Base-by-base conservation (phyloP, 2,888 invertebrate species). In the Thalpophila matura region DNA sequence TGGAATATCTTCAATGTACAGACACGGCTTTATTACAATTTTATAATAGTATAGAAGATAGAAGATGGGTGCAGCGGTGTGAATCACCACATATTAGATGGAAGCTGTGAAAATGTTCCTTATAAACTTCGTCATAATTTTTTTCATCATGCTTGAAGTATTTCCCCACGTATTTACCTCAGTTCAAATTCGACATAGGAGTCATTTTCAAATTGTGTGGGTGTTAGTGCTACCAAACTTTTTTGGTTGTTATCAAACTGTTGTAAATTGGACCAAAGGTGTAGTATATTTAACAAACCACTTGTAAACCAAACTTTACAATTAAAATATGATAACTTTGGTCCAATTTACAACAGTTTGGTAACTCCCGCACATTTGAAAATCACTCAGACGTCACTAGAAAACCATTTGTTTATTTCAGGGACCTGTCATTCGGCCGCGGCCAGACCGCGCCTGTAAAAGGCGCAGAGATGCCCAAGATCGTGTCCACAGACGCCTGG, bases 341-440 rank as follows among this genome's bases (percentile, higher is more conserved):
- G n/a, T n/a, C n/a, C n/a, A n/a, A n/a, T n/a, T n/a, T n/a, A n/a
- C n/a, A n/a, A n/a, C n/a, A n/a, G n/a, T n/a, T n/a, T n/a, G n/a
- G n/a, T n/a, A n/a, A n/a, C n/a, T n/a, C n/a, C n/a, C n/a, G n/a
- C n/a, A n/a, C n/a, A n/a, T n/a, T n/a, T n/a, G n/a, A n/a, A n/a
- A n/a, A n/a, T n/a, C n/a, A n/a, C n/a, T n/a, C n/a, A n/a, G n/a
- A n/a, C n/a, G n/a, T n/a, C n/a, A n/a, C 0, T 16, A 37, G 47
- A 7, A 16, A 16, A 12, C 12, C 4, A 1, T 2, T 14, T n/a
- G n/a, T n/a, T 49, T 12, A 29, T 59, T 77, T 5, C 89, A 97
- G 98, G 85, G 99, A 99, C 87, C 95, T 99, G 24, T 98, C 98
- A 7, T 99, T 97, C 89, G 99, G 99, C 0, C 97, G 98, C 72